Evolutionary conservation across 2,113 vertebrate genomes (phyloP).

Genomic region (Dicentrarchus labrax): DNA sequence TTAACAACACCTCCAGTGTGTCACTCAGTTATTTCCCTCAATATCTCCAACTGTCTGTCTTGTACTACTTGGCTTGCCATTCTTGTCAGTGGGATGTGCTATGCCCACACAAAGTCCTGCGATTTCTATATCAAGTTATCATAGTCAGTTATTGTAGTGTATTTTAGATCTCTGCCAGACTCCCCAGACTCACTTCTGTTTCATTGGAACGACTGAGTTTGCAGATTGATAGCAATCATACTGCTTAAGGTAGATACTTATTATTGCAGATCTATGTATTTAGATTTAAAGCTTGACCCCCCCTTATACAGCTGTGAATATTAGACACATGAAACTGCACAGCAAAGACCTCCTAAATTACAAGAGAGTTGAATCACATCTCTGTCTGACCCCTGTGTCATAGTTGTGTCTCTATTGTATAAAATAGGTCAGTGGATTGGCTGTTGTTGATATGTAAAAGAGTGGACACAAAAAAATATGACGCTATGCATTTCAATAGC

Average conservation of each 20-base stretch:
- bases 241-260: not conserved
- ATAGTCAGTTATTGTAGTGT: not conserved
- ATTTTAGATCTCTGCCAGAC: conserved; percentile 4
- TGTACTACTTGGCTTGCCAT: not conserved
- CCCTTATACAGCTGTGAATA: not conserved
- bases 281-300: not conserved
- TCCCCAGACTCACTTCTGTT: not conserved
- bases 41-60: not conserved
- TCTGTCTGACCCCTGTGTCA: not conserved
- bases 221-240: not conserved
- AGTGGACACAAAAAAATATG: not conserved
- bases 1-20: not conserved
- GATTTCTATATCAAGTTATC: conserved; percentile 4
- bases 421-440: conserved; percentile 8
- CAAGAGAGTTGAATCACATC: not conserved
- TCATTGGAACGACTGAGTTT: not conserved
- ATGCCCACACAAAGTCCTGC: not conserved
- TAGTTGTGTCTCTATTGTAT: not conserved
- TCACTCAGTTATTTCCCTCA: not conserved
- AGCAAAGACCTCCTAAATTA: not conserved
- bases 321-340: not conserved
- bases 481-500: not conserved
- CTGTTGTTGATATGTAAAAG: not conserved
- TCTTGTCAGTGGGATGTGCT: not conserved
- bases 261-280: not conserved